Percentiles rank a stretch among this genome's conserved stretches.
Conservation (phyloP, 2,888 invertebrate species). For the Caenorhabditis japonica region DNA sequence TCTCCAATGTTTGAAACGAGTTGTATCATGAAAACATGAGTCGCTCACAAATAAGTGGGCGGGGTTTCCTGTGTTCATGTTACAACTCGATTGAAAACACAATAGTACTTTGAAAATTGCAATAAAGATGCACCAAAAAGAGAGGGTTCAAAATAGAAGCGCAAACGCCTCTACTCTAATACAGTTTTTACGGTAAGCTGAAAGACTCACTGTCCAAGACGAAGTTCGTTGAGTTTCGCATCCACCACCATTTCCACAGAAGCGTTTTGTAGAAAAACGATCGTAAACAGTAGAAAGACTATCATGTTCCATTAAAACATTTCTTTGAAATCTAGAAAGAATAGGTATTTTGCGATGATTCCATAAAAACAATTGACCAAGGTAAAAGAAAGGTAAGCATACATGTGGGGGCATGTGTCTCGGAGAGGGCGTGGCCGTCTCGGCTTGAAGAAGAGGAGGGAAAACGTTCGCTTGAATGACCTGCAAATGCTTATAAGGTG, state of each 20-base stretch:
- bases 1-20: no score
- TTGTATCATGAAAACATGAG: no score
- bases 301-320: no score
- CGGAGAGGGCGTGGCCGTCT: conserved; percentile 37
- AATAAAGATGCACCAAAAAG: no score
- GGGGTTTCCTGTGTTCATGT: no score
- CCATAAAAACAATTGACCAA: background rate
- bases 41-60: no score
- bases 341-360: no score
- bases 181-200: background rate
- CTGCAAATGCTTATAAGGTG: no score
- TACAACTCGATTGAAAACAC: no score
- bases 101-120: no score
- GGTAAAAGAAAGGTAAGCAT: conserved; percentile 26
- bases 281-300: background rate
- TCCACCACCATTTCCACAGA: conserved; percentile 57
- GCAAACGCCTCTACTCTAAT: conserved; percentile 10
- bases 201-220: conserved; percentile 68
- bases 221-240: conserved; percentile 68
- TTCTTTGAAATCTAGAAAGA: no score
- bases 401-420: conserved; percentile 19
- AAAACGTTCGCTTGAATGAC: conserved; percentile 51
- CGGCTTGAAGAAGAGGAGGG: conserved; percentile 13
- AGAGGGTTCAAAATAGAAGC: no score
- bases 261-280: background rate